A percentile compares a stretch with the other conserved stretches of the same genome.
Conservation (phyloP, 1,140 invertebrate species). For the Drosophila pallidifrons region DNA sequence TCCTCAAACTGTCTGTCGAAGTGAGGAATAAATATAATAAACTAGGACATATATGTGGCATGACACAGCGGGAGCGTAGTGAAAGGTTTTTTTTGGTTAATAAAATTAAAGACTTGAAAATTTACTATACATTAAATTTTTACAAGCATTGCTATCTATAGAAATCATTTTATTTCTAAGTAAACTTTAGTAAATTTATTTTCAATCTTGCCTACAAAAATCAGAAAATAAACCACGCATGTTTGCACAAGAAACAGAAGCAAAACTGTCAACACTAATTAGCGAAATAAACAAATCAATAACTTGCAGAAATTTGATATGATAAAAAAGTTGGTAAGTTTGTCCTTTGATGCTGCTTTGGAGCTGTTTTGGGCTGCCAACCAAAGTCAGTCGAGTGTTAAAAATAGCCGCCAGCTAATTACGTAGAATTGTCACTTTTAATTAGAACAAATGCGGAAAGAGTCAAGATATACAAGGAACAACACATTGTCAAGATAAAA, state of each 20-base stretch:
- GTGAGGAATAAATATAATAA: not conserved
- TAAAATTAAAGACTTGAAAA: slow-evolving; percentile 31
- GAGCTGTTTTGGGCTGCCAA: slow-evolving; percentile 9
- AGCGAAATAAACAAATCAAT: slow-evolving; percentile 54
- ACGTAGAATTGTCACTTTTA: slow-evolving; percentile 80
- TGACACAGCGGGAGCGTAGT: slow-evolving; percentile 35
- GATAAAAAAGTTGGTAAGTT: slow-evolving; percentile 13
- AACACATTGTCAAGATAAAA: slow-evolving; percentile 33
- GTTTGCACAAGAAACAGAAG: slow-evolving; percentile 52
- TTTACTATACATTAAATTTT: too few species aligned
- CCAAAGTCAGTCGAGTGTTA: slow-evolving; percentile 63
- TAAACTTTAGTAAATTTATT: too few species aligned
- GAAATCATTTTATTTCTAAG: too few species aligned
- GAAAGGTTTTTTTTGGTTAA: slow-evolving; percentile 35
- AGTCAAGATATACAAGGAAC: slow-evolving; percentile 19
- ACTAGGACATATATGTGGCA: slow-evolving; percentile 25
- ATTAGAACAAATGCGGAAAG: slow-evolving; percentile 76
- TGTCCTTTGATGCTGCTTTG: not conserved
- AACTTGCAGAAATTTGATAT: slow-evolving; percentile 68
- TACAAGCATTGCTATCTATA: too few species aligned
- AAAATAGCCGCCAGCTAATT: slow-evolving; percentile 70
- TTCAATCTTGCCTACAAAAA: too few species aligned
- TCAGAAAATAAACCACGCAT: too few species aligned
- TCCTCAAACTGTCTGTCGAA: slow-evolving; percentile 5
- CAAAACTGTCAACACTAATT: slow-evolving; percentile 62